These are phyloP conservation scores for Macquaria australasica DNA, from an alignment of 2,113 vertebrate genomes.

Conservation along the genomic window DNA sequence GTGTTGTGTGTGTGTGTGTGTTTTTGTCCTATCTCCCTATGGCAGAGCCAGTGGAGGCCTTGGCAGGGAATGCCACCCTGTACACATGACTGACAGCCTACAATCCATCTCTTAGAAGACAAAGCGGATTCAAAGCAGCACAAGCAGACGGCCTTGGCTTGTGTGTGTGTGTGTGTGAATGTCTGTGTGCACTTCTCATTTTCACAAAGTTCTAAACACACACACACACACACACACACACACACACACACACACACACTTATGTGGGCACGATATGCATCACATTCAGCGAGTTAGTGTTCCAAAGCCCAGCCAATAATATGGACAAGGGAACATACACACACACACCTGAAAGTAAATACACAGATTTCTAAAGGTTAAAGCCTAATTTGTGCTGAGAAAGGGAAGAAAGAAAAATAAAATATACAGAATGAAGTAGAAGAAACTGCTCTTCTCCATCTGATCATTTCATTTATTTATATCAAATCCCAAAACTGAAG, in stretches of 20 bases:
- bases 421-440: not conserved
- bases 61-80: conserved; percentile 56
- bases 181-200: conserved; percentile 1
- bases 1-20: conserved; percentile 38
- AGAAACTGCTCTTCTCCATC: not conserved
- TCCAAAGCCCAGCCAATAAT: not conserved
- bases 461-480: not conserved
- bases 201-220: conserved; percentile 13
- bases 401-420: not conserved
- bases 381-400: not conserved
- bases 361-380: conserved; percentile 7
- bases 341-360: not conserved
- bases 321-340: not conserved
- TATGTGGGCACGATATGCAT: not conserved
- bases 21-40: conserved; percentile 45
- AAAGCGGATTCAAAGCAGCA: conserved; percentile 52
- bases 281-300: conserved; percentile 14
- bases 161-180: not conserved
- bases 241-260: not conserved
- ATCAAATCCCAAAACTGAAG: not conserved
- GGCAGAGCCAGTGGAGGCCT: conserved; percentile 55
- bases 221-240: not conserved
- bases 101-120: conserved; percentile 67
- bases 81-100: conserved; percentile 70
- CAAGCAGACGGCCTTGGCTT: conserved; percentile 1